phyloP scores from a whole-genome alignment of 2,888 invertebrate species.

The Pimpla rufipes region DNA sequence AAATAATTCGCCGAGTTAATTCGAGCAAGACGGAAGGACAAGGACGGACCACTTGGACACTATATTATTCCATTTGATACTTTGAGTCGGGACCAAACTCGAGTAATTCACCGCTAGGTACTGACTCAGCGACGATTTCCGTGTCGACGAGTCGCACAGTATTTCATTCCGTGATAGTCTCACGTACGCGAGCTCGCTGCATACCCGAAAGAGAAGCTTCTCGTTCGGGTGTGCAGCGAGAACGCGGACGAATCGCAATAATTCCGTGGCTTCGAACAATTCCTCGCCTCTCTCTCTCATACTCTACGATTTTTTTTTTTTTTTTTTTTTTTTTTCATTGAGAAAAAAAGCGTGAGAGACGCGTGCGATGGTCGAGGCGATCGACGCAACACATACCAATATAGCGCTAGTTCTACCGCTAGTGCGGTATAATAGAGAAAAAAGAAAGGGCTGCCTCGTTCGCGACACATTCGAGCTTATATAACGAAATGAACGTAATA shows the following conservation, averaged over 20 bases:
- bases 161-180: constrained; percentile 60
- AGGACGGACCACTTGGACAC: not conserved
- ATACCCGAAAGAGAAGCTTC: not conserved
- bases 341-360: constrained; percentile 38
- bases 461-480: constrained; percentile 60
- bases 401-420: constrained; percentile 37
- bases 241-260: constrained; percentile 55
- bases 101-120: not conserved
- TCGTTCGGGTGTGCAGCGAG: constrained; percentile 19
- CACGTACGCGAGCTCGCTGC: constrained; percentile 26
- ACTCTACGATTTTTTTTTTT: constrained; percentile 10
- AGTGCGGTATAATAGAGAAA: constrained; percentile 17
- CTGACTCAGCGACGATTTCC: constrained; percentile 1
- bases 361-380: constrained; percentile 40
- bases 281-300: constrained; percentile 47
- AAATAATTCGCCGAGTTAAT: not conserved
- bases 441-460: constrained; percentile 55
- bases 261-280: constrained; percentile 61
- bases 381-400: constrained; percentile 51
- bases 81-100: constrained; percentile 25
- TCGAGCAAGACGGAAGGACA: constrained; percentile 6
- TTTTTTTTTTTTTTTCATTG: not conserved
- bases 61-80: constrained; percentile 22
- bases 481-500: constrained; percentile 25
- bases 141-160: constrained; percentile 26